phyloP scores from a whole-genome alignment of 2,797 vertebrate genomes.

The Pyrrhura leucotis region DNA sequence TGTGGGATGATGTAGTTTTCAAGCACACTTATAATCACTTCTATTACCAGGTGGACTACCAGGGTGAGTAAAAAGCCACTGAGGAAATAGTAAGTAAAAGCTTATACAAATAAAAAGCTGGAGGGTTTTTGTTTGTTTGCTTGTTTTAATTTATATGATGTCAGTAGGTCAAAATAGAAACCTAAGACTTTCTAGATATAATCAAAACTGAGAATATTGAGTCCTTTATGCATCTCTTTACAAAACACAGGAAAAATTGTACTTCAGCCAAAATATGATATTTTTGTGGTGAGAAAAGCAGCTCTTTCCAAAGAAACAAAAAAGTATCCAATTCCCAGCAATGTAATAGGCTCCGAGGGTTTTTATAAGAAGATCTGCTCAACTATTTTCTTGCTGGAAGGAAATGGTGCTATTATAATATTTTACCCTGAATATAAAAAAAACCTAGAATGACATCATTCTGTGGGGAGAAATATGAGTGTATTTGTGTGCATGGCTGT shows the following conservation, averaged over 20 bases:
- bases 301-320: neutral
- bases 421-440: neutral
- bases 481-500: neutral
- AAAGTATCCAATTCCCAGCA: neutral
- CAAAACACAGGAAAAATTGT: neutral
- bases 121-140: neutral
- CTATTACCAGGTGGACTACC: accelerated
- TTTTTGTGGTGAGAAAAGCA: neutral
- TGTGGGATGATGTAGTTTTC: neutral
- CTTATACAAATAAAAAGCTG: neutral
- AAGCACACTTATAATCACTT: neutral
- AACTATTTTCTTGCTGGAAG: slow-evolving; percentile 23
- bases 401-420: neutral
- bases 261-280: neutral
- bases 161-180: neutral
- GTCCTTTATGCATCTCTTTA: neutral
- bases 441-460: neutral
- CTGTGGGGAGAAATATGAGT: neutral
- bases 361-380: slow-evolving; percentile 1
- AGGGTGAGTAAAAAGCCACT: neutral
- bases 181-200: neutral
- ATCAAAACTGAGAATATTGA: neutral
- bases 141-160: neutral
- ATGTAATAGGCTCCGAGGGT: neutral
- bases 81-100: neutral